phyloP scores from a whole-genome alignment of 2,888 invertebrate species.

The Crioceris asparagi region DNA sequence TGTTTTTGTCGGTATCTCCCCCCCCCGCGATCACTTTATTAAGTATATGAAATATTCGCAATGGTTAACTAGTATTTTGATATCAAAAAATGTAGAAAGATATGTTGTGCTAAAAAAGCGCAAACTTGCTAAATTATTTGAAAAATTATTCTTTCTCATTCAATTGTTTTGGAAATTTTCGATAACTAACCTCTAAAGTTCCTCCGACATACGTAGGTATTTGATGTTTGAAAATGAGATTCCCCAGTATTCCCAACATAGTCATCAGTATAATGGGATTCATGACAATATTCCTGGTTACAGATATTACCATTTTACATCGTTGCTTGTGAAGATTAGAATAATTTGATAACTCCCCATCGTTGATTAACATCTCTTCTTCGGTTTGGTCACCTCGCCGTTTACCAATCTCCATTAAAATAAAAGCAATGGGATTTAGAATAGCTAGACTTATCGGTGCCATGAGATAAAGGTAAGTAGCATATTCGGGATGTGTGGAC shows the following conservation, averaged over 20 bases:
- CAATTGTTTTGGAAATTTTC: neutral
- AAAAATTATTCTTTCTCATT: neutral
- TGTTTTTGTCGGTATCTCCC: too few relatives aligned
- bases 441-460: constrained; percentile 89
- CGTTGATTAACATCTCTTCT: constrained; percentile 22
- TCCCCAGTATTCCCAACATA: constrained; percentile 76
- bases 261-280: constrained; percentile 93
- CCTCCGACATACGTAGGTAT: constrained; percentile 65
- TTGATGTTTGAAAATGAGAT: constrained; percentile 67
- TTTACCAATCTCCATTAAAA: constrained; percentile 68
- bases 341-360: constrained; percentile 21
- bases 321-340: constrained; percentile 27
- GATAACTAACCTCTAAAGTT: constrained; percentile 55
- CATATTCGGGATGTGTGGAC: constrained; percentile 79
- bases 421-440: constrained; percentile 84
- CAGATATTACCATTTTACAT: constrained; percentile 32
- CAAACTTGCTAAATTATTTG: neutral
- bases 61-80: too few relatives aligned
- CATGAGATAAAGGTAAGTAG: constrained; percentile 82
- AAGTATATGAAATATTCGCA: too few relatives aligned
- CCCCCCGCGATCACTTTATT: too few relatives aligned
- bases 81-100: too few relatives aligned
- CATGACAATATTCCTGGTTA: constrained; percentile 57
- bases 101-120: too few relatives aligned
- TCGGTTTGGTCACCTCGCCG: constrained; percentile 32